Evolutionary conservation across 2,888 invertebrate genomes (phyloP), one percentile per base, ranked within the genome.

Genomic region (Microctonus brassicae): DNA sequence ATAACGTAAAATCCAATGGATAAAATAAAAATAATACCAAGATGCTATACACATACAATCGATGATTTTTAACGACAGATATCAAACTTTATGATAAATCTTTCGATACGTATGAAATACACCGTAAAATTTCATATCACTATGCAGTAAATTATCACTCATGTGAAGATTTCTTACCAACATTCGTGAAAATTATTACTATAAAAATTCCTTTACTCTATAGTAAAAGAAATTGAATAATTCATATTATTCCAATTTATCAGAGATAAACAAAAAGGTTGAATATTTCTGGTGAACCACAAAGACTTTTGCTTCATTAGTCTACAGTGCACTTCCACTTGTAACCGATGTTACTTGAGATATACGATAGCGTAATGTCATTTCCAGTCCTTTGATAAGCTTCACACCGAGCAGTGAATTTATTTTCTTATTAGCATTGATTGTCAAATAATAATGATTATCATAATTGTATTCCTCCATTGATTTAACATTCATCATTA

Each of bases 41-140:
- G 57, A 39, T 13, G 9, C 17, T 47, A 17, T 47, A 17, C 17
- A 6, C 17, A 6, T 47, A 47, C 9, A 47, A 47, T 17, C 17
- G 47, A 20, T 20, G 17, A 33, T 62, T 39, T 69, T 62, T 69
- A 69, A 34, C 39, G 53, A 69, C 39, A 53, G 9, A 52, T 26
- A n/a, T 11, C 22, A 47, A 36, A 22, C 62, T 57, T 73, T 69
- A 22, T 34, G 9, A 58, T 68, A 70, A 68, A 63, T 75, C 73
- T 55, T 63, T 57, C 47, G 17, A 47, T 29, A 58, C 60, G 53
- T 73, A 70, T 68, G 62, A 67, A 22, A 69, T 68, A 65, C 42
- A 36, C 74, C 69, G 73, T 75, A 52, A 77, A 74, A 77, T 77
- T 74, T 76, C 69, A 62, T 69, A 64, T 77, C 69, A 72, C 72